Evolutionary conservation across 2,888 invertebrate species (phyloP), one percentile per base, ranked within the genome.

Genomic region (Ophion slaviceki): DNA sequence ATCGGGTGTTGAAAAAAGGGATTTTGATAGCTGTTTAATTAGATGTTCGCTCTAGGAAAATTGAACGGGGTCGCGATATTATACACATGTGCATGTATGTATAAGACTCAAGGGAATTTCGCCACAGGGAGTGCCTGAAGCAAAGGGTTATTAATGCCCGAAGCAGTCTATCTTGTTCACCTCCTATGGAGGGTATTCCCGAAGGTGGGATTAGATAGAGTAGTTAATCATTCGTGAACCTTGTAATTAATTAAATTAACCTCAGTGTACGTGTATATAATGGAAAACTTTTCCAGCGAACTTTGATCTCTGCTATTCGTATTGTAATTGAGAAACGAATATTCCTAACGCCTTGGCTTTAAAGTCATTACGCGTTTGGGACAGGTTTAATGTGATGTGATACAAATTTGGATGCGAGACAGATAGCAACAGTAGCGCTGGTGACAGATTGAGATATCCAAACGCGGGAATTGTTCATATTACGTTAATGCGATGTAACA

Each of bases 191-290:
- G 75, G 62, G 45, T 72, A 80, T 82, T 77, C 82, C 82, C 82
- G 8, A 66, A 76, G 71, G 82, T 82, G 53, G 76, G 53, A 82
- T 85, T 80, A 71, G 82, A 85, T 76, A 72, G 82, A 82, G 76
- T 79, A 61, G 80, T 85, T 75, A 80, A 85, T 85, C 72, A 71
- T 66, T 82, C 71, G 75, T 71, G 79, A 76, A 67, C 76, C 71
- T 79, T 82, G 80, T 82, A 82, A 85, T 85, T 85, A 80, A 85
- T 82, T 82, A 61, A 79, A 85, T 82, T 85, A 85, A 80, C 79
- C 75, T 71, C 57, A 53, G 72, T 20, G 78, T 70, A 62, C 59
- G 64, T 57, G 78, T 61, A 53, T 11, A 24, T 67, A 57, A 77
- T 77, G 17, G 57, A 57, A 32, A 77, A 84, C 75, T 47, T 70